Conservation (phyloP, 2,888 invertebrate species). For the Nomada fucata region DNA sequence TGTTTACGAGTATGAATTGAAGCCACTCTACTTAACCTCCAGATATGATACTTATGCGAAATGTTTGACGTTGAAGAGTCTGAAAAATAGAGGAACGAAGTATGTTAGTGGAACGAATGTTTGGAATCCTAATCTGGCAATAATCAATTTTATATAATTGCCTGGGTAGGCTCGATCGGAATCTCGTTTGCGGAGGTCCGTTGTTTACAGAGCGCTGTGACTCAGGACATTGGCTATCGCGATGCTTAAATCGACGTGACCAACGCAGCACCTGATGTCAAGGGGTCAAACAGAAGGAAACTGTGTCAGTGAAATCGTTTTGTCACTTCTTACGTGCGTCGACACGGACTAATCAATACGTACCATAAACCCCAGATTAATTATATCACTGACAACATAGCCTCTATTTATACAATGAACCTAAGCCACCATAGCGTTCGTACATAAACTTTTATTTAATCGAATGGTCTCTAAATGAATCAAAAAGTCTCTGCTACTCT, state of each 20-base stretch:
- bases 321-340: conserved; percentile 38
- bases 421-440: no score
- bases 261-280: conserved; percentile 55
- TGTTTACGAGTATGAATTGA: not conserved
- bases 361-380: not conserved
- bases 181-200: conserved; percentile 25
- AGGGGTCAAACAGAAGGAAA: conserved; percentile 55
- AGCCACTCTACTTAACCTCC: no score
- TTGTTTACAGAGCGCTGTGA: conserved; percentile 69
- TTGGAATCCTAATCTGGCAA: not conserved
- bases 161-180: not conserved
- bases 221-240: conserved; percentile 78
- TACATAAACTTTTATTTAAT: no score
- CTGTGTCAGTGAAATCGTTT: conserved; percentile 57
- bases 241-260: conserved; percentile 62
- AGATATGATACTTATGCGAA: no score
- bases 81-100: not conserved
- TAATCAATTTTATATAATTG: conserved; percentile 15
- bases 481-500: no score
- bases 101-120: not conserved
- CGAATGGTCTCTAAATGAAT: no score
- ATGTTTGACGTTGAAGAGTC: no score
- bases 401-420: no score
- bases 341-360: not conserved
- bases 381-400: not conserved